Evolutionary conservation across 37 sponge, comb jelly and placozoan species (phyloP).

Genomic region (Chondrilla cf. caribensis): DNA sequence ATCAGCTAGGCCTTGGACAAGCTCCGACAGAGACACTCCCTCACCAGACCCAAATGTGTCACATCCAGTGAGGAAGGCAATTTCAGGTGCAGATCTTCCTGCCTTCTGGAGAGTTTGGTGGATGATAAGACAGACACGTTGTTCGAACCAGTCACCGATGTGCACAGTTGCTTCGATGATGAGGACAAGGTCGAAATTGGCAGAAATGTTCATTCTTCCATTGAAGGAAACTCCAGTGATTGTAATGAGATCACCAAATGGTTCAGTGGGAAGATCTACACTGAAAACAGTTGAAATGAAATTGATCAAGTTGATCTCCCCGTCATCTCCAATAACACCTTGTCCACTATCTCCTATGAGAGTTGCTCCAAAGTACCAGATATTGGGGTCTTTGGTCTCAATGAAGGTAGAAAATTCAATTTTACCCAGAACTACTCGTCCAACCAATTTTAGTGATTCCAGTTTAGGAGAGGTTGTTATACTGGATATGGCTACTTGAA

Average conservation of each 20-base stretch:
- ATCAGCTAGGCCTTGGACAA: not conserved
- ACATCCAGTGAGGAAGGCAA: constrained; percentile 6
- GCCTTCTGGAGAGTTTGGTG: not conserved
- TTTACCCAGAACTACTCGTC: not conserved
- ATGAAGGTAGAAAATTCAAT: not conserved
- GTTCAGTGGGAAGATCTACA: not conserved
- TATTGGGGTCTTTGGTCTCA: not conserved
- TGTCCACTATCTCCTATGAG: not conserved
- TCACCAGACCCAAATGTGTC: not conserved
- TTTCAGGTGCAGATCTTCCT: not conserved
- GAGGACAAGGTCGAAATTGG: not conserved
- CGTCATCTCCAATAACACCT: too few relatives aligned
- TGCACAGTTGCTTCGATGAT: not conserved
- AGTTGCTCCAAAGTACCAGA: constrained; percentile 3
- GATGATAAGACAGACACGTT: not conserved
- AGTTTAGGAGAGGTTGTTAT: not conserved
- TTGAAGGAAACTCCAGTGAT: not conserved
- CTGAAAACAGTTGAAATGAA: not conserved
- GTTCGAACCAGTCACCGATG: not conserved
- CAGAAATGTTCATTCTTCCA: not conserved
- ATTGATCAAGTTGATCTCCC: not conserved
- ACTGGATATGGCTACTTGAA: not conserved
- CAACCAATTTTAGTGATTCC: not conserved
- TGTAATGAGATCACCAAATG: not conserved
- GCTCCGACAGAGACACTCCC: not conserved